Conservation (phyloP, 2,113 vertebrate genomes). For the Nycticorax nycticorax region DNA sequence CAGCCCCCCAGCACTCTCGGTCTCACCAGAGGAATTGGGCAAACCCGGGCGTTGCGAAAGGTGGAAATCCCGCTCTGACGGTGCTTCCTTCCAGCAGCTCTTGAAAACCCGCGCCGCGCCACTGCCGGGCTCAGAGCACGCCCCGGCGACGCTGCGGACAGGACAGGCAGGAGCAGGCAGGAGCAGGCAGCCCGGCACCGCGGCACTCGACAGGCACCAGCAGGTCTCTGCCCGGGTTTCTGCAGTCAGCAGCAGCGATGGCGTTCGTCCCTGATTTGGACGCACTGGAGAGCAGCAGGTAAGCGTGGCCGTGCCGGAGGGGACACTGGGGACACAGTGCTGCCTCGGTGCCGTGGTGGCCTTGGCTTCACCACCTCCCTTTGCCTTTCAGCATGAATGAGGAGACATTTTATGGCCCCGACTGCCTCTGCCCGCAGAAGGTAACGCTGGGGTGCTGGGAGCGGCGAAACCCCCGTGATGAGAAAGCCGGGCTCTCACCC, state of each 20-base stretch:
- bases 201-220: background rate
- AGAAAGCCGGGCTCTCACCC: background rate
- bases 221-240: background rate
- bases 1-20: too few relatives aligned
- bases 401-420: background rate
- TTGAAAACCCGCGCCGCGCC: background rate
- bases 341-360: background rate
- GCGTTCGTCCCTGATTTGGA: slow-evolving; percentile 9
- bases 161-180: background rate
- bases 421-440: background rate
- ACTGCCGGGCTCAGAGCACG: rapidly evolving
- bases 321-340: background rate
- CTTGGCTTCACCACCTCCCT: background rate
- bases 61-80: slow-evolving; percentile 12
- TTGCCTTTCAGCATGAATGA: slow-evolving; percentile 3
- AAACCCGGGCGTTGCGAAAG: background rate
- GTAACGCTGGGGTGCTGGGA: background rate
- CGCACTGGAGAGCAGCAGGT: slow-evolving; percentile 26
- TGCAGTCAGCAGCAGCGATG: background rate
- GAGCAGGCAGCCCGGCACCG: background rate
- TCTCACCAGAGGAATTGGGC: background rate
- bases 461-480: rapidly evolving
- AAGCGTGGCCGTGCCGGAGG: rapidly evolving
- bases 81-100: background rate
- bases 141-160: background rate